A percentile compares a stretch with the other conserved stretches of the same genome.
These are phyloP conservation scores for Sebastes diploproa DNA, from an alignment of 2,797 vertebrate species.

Conservation along the genomic window DNA sequence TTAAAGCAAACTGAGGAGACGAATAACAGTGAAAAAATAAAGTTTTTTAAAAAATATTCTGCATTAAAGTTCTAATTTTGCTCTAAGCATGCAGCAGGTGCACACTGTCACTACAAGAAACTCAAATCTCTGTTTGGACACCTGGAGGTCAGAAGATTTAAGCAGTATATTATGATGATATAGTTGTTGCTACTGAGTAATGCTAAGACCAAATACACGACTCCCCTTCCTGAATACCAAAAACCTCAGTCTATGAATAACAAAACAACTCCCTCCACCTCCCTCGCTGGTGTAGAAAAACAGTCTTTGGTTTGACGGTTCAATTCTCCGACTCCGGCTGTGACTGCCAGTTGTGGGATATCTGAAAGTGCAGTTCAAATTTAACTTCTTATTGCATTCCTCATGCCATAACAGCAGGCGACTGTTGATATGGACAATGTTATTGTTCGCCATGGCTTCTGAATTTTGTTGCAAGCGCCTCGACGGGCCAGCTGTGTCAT, in stretches of 20 bases:
- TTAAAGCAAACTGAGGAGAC: slow-evolving; percentile 21
- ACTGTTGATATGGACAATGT: slow-evolving; percentile 10
- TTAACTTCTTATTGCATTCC: slow-evolving; percentile 15
- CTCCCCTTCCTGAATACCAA: slow-evolving; percentile 56
- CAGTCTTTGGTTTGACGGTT: slow-evolving; percentile 43
- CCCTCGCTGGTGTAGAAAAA: slow-evolving; percentile 21
- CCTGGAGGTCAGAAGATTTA: slow-evolving; percentile 52
- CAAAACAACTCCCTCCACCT: slow-evolving; percentile 42
- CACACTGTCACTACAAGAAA: slow-evolving; percentile 7
- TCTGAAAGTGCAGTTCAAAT: slow-evolving; percentile 19
- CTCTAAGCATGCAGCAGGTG: slow-evolving; percentile 19
- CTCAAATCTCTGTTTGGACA: slow-evolving; percentile 36
- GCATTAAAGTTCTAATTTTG: neutral
- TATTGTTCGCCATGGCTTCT: slow-evolving; percentile 49
- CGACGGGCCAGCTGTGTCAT: neutral
- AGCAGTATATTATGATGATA: slow-evolving; percentile 39
- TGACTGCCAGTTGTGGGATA: slow-evolving; percentile 24
- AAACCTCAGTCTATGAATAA: slow-evolving; percentile 55
- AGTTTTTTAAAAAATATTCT: neutral
- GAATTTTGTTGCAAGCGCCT: slow-evolving; percentile 24
- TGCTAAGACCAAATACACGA: slow-evolving; percentile 48
- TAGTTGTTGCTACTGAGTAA: slow-evolving; percentile 39
- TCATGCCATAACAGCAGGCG: slow-evolving; percentile 28
- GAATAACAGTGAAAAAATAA: slow-evolving; percentile 7
- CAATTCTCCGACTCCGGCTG: slow-evolving; percentile 30